Conservation (phyloP, 2,113 vertebrate genomes). For the Malurus elegans region DNA sequence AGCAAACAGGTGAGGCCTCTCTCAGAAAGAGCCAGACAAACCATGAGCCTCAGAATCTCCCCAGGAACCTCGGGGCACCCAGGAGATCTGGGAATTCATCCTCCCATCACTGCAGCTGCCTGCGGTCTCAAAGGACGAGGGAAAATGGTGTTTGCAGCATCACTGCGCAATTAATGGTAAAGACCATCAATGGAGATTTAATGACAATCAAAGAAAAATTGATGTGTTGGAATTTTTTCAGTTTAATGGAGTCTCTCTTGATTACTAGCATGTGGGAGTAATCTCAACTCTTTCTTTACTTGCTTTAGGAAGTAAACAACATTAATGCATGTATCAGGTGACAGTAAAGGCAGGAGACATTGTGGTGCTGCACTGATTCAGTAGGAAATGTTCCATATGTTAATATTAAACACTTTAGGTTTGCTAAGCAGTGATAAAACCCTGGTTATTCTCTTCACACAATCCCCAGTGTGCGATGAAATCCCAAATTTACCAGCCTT, state of each 20-base stretch:
- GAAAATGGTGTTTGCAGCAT: neutral
- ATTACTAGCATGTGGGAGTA: neutral
- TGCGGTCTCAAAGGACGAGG: neutral
- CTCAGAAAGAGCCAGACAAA: neutral
- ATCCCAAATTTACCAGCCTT: neutral
- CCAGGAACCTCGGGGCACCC: neutral
- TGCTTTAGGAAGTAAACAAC: neutral
- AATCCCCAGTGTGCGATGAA: neutral
- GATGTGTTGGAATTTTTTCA: neutral
- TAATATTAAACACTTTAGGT: neutral
- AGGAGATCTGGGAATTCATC: neutral
- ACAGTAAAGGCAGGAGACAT: neutral
- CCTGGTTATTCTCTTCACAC: neutral
- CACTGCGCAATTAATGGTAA: neutral
- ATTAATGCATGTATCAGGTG: neutral
- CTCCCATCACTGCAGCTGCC: accelerated
- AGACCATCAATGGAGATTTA: neutral
- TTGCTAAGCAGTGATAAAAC: neutral
- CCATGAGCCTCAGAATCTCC: neutral
- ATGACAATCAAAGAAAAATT: neutral
- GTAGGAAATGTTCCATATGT: neutral
- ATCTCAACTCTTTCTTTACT: neutral
- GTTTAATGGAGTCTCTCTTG: neutral
- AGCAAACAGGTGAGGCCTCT: neutral
- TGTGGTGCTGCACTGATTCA: neutral